These are phyloP conservation scores for Malurus melanocephalus DNA, from an alignment of 2,113 vertebrate genomes.

Conservation along the genomic window DNA sequence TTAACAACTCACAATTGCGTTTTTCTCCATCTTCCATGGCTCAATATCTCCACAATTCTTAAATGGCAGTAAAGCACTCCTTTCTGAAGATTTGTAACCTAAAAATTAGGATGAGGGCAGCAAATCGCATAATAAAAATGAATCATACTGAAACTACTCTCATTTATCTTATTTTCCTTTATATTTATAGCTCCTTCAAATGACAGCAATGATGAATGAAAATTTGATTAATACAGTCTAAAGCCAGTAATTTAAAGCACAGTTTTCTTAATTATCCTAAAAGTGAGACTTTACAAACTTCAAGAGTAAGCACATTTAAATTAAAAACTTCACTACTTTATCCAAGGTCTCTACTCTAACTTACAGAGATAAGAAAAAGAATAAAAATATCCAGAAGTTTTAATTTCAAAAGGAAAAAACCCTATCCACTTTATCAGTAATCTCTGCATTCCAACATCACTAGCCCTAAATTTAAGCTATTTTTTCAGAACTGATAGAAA, in stretches of 20 bases:
- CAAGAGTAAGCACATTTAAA: neutral
- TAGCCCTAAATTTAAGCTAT: neutral
- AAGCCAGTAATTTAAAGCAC: neutral
- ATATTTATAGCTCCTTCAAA: neutral
- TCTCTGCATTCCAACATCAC: neutral
- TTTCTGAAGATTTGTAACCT: slow-evolving; percentile 63
- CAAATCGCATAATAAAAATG: neutral
- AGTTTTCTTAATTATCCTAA: neutral
- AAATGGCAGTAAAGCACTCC: slow-evolving; percentile 11
- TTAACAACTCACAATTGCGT: slow-evolving; percentile 57
- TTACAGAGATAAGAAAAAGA: neutral
- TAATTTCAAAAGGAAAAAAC: neutral
- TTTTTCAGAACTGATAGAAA: neutral
- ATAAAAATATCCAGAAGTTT: neutral
- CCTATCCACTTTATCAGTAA: neutral
- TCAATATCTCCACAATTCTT: slow-evolving; percentile 35
- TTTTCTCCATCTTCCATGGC: slow-evolving; percentile 57
- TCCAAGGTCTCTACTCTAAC: neutral
- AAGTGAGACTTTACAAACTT: slow-evolving; percentile 2
- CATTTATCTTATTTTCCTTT: neutral
- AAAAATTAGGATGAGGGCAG: slow-evolving; percentile 27
- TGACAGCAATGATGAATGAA: slow-evolving; percentile 4
- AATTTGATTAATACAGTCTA: neutral
- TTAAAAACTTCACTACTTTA: neutral
- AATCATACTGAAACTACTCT: neutral